Evolutionary conservation across 2,797 vertebrate genomes (phyloP), one percentile per base, ranked within the genome.

Genomic region (Eupleurogrammus muticus): DNA sequence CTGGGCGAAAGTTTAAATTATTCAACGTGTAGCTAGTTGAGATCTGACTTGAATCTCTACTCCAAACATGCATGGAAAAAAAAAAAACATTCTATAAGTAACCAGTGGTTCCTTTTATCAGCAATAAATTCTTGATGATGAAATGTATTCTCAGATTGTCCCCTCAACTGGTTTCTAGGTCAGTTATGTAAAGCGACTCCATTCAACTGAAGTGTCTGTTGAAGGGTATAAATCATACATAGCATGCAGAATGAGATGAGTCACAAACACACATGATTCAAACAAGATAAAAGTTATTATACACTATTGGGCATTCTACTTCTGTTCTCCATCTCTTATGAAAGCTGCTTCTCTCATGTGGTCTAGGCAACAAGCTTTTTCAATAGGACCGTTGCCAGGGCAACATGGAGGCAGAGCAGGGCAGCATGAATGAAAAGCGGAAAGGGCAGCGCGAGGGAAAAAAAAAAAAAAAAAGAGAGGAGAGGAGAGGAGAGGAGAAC

Each of bases 361-460:
- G 88, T 79, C 84, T 79, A 80, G 87, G 88, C 88, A 92, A 91
- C 91, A 79, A 56, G 87, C 70, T 66, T 87, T 85, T 90, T 90
- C 90, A 90, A 87, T 91, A 89, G 81, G 84, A 81, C 58, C 13
- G 89, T 93, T 93, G 75, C 84, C 79, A 81, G 64, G 89, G 87
- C 61, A 90, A 92, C 89, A 72, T 62, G 8, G 80, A 82, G 70
- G 75, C 74, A 80, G 74, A 87, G 70, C 51, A 83, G 82, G 77
- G 74, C 68, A 81, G 54, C 10, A 16, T 70, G 52, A 76, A 38
- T 46, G 46, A 50, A 50, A 40, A 71, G 54, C 63, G 60, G 20
- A 66, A 54, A 40, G 50, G 36, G 57, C 76, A 80, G 64, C 28
- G 42, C 9, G 64, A 73, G 73, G 72, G 71, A 71, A 28, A 75